Percentiles rank a stretch among this genome's conserved stretches.
These are phyloP conservation scores for Sebastes fasciatus DNA, from an alignment of 2,113 vertebrate genomes.

Conservation along the genomic window DNA sequence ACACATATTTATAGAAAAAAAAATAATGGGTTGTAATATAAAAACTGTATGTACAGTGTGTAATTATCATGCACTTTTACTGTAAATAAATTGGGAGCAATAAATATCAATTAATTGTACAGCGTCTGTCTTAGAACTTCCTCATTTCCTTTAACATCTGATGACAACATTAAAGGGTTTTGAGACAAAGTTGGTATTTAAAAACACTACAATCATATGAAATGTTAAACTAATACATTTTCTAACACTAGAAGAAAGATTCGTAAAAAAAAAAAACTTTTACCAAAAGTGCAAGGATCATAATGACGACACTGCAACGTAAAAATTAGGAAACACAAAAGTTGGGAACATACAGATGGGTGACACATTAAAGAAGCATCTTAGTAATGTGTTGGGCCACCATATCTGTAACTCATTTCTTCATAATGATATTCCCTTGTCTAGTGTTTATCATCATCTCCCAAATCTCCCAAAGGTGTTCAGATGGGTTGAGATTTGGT, in stretches of 20 bases:
- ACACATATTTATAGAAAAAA: neutral
- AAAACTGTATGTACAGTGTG: neutral
- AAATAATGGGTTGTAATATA: neutral
- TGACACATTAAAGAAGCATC: neutral
- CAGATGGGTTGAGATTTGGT: neutral
- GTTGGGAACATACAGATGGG: neutral
- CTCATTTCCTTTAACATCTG: neutral
- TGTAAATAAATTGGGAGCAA: slow-evolving; percentile 1
- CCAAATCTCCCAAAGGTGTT: neutral
- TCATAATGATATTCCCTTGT: neutral
- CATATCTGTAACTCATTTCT: neutral
- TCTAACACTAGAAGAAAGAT: neutral
- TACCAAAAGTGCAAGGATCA: neutral
- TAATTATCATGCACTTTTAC: neutral
- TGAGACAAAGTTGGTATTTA: neutral
- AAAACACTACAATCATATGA: neutral
- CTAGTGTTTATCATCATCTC: neutral
- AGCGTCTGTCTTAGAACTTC: neutral
- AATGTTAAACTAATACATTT: neutral
- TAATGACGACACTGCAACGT: neutral
- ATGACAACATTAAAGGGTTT: neutral
- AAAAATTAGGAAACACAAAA: neutral
- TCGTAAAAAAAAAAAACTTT: neutral
- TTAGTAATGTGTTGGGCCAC: neutral
- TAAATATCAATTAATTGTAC: neutral